Evolutionary conservation across 30 jellyfish, hydroid and myxozoan species (phyloP), one percentile per base, ranked within the genome.

Genomic region (Cassiopea xamachana): DNA sequence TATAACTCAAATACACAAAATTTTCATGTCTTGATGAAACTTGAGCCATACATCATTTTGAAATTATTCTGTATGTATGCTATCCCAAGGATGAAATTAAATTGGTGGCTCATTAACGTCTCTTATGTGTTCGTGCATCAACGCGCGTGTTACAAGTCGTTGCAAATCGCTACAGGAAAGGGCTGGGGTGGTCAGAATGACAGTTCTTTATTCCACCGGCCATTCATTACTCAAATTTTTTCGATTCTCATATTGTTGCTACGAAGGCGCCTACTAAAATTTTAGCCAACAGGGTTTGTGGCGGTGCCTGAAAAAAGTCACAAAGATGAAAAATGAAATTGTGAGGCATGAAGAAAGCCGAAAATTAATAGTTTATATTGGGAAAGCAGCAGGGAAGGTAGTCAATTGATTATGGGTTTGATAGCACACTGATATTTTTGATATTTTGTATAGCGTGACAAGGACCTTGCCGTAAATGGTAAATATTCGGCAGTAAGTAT

Each of bases 251-350:
- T 71, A 9, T 71, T 71, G 80, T 19, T 71, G 51, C 80, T 71
- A 55, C 58, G 80, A 44, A 15, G 80, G 80, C 80, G 14, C 2
- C 80, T 10, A 5, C 80, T 39, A 7, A 71, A 71, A 7, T 8
- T 7, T 71, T 71, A 44, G 80, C 19, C 43, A 3, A 19, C 18
- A 27, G 2, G 27, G 19, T 71, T 71, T 17, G 49, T 15, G 51
- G 80, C 80, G 58, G 80, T 19, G 80, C 47, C 80, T 15, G 80
- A 18, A 17, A 71, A 4, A 14, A 62, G 14, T 43, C 80, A 71
- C 87, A 69, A 84, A 84, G 82, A 87, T 87, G 94, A 87, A 80
- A 87, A 87, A 87, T 61, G 94, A 87, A 87, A 87, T 77, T 87
- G 71, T 67, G 14, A 59, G 48, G 59, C 94, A 79, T 44, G 89